A percentile compares a stretch with the other conserved stretches of the same genome.
Conservation (phyloP, 2,113 vertebrate species). For the Onychostruthus taczanowskii region DNA sequence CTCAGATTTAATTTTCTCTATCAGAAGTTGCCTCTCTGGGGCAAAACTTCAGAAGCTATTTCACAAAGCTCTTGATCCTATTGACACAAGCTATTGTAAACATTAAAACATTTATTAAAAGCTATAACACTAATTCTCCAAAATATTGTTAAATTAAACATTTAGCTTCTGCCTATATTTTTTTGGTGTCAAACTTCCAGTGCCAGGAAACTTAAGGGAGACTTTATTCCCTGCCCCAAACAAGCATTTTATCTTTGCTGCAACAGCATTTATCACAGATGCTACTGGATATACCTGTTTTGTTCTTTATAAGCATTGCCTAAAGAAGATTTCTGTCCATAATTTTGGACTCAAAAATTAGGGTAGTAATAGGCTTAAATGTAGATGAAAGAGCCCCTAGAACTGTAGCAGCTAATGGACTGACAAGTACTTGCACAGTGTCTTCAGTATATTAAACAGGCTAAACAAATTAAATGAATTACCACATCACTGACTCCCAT, state of each 20-base stretch:
- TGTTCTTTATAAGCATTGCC: neutral
- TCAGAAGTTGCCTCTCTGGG: slow-evolving; percentile 10
- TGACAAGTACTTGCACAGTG: neutral
- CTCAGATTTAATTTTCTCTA: neutral
- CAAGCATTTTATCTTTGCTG: neutral
- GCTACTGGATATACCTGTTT: neutral
- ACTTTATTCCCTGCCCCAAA: neutral
- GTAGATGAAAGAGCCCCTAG: neutral
- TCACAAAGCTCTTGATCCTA: neutral
- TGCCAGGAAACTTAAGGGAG: neutral
- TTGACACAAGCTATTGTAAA: neutral
- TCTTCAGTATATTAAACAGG: slow-evolving; percentile 27
- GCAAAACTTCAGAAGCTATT: slow-evolving; percentile 23
- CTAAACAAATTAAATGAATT: slow-evolving; percentile 55
- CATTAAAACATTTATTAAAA: neutral
- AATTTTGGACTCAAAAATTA: neutral
- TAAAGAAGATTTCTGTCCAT: neutral
- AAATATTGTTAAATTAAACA: neutral
- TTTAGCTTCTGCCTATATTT: neutral
- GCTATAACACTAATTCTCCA: neutral
- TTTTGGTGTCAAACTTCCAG: neutral
- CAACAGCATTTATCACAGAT: neutral
- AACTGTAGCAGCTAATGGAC: slow-evolving; percentile 14
- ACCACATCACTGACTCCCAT: neutral
- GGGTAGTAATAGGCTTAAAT: neutral